phyloP scores from a whole-genome alignment of 2,113 vertebrate species.

The Takifugu flavidus region DNA sequence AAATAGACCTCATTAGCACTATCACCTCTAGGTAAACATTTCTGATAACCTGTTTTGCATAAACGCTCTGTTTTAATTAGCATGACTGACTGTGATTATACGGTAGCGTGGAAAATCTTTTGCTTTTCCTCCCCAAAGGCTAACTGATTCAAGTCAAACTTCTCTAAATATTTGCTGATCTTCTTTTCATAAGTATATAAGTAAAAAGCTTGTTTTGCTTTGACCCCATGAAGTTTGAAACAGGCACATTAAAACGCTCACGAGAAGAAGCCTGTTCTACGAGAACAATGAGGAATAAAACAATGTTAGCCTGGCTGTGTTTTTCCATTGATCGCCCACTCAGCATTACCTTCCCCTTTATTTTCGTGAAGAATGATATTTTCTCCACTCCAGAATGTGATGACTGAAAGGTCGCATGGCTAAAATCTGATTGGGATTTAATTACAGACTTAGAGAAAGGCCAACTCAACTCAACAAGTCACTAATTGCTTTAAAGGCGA shows the following conservation, averaged over 20 bases:
- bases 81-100: background rate
- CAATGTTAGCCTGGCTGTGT: too few relatives aligned
- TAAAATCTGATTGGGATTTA: background rate
- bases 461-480: background rate
- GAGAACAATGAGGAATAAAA: too few relatives aligned
- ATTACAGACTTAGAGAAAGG: background rate
- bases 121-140: too few relatives aligned
- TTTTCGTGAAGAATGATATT: background rate
- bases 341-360: too few relatives aligned
- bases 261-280: too few relatives aligned
- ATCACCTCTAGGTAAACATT: background rate
- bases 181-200: too few relatives aligned
- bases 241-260: too few relatives aligned
- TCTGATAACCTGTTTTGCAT: background rate
- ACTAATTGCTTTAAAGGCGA: background rate
- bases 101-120: background rate
- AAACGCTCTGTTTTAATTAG: background rate
- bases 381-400: background rate
- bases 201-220: too few relatives aligned
- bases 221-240: too few relatives aligned
- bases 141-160: too few relatives aligned
- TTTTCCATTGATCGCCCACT: too few relatives aligned
- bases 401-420: background rate
- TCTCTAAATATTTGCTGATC: too few relatives aligned
- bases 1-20: background rate